Evolutionary conservation across 2,888 invertebrate species (phyloP), one percentile per base, ranked within the genome.

Genomic region (Fragum sueziense): DNA sequence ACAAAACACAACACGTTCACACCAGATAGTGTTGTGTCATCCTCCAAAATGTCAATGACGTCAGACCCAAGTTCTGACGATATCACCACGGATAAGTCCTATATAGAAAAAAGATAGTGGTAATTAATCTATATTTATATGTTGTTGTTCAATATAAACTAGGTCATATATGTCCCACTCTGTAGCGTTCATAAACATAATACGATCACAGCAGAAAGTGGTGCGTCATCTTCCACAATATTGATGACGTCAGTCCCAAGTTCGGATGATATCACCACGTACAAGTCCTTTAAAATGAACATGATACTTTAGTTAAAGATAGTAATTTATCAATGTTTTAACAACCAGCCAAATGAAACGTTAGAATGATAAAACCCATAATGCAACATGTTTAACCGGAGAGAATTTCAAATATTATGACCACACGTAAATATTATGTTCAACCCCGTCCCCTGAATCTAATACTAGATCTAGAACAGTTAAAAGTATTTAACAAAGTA

Each of bases 171-270:
- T 81, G 11, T 85, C 85, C 91, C 91, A 91, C 76, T 92, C 92
- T 86, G 91, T 91, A 62, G 90, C 90, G 74, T 92, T 91, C 6
- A 89, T 89, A 73, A 92, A 65, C 91, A 91, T 73, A 89, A 83
- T 9, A 90, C 88, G 74, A 91, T 91, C n/a, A 92, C 88, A 3
- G 88, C 86, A 61, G 90, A 90, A 76, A 91, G 84, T 70, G 91
- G 90, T 20, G 88, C 84, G 65, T 89, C 88, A 70, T 92, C 92
- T 75, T 92, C 92, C 70, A 90, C 79, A 62, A 92, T 80, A 31
- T 89, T 89, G 27, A 91, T 84, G 59, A 89, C 89, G 31, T 88
- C 87, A n/a, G 89, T 88, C 7, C 89, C 86, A 25, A 87, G 71
- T 62, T 91, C 91, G 14, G 88, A 88, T 25, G 90, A 91, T 7